Evolutionary conservation across 2,113 vertebrate genomes (phyloP), one percentile per base, ranked within the genome.

Genomic region (Indicator maculatus): DNA sequence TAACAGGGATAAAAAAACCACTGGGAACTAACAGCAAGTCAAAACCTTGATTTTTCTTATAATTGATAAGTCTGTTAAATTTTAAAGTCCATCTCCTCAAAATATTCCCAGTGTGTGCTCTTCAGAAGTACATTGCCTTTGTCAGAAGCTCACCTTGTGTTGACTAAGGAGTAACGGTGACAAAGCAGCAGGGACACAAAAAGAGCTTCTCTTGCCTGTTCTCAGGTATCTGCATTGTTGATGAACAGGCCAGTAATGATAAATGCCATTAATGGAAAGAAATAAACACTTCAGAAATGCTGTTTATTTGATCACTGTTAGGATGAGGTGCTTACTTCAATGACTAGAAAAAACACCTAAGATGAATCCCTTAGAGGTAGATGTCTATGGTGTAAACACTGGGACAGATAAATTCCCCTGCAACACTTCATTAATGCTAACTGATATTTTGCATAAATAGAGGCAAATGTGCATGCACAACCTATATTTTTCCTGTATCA

Each of bases 381-480:
- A 30, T 79, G 14, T 63, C 44, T 85, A 3, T 52, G 27, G 11
- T 77, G 38, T 63, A 73, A 76, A 88, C 55, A 38, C 0, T 45
- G 55, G 60, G 79, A 66, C 64, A 80, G 30, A 66, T 66, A 79
- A 85, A 72, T 85, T 87, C 39, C 59, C 12, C 16, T 78, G 69
- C 0, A 36, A 39, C 63, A 55, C 39, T 93, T 95, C 39, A 72
- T 93, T 93, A 91, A 87, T 83, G 33, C 63, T 93, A 87, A 82
- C 66, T 79, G 66, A 20, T 93, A 83, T 64, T 94, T 94, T 93
- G 36, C 87, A 91, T 87, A 87, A 95, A 82, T 78, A 86, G 52
- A 91, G 38, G 50, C 66, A 92, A 78, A 70, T 72, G 82, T 69
- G 71, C 20, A 72, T 69, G 75, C 23, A 63, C 59, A 91, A 50